A percentile compares a stretch with the other conserved stretches of the same genome.
These are phyloP conservation scores for Pycnomerus fuliginosus DNA, from an alignment of 2,888 invertebrate species.

Conservation along the genomic window DNA sequence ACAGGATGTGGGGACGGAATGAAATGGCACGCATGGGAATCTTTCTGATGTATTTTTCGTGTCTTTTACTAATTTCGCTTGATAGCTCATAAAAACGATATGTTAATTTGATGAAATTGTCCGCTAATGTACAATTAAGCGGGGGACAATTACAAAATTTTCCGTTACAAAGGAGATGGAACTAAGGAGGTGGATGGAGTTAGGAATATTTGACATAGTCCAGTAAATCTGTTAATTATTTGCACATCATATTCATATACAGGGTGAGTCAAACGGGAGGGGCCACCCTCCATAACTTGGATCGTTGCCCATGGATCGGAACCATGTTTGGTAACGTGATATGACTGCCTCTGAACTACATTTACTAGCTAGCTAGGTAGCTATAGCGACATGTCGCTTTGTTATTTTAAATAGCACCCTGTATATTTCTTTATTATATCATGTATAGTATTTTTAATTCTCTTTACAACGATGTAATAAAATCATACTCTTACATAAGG, in stretches of 20 bases:
- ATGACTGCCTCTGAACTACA: neutral
- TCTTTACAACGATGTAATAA: no score
- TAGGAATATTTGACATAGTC: slow-evolving; percentile 22
- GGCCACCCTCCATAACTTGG: neutral
- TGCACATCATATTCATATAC: no score
- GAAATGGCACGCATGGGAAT: neutral
- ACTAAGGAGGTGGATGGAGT: slow-evolving; percentile 23
- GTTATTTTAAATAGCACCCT: no score
- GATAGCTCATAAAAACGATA: neutral
- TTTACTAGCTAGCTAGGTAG: no score
- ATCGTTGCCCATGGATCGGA: neutral
- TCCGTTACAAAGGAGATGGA: slow-evolving; percentile 22
- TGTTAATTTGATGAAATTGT: slow-evolving; percentile 1
- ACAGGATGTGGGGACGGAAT: neutral
- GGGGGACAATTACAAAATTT: no score
- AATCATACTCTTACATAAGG: no score
- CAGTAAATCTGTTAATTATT: slow-evolving; percentile 26
- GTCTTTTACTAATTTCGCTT: slow-evolving; percentile 1
- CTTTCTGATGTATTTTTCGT: slow-evolving; percentile 1
- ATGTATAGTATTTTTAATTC: no score
- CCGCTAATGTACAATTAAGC: neutral
- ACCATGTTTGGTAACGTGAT: neutral
- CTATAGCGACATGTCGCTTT: no score
- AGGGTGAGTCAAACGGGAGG: neutral
- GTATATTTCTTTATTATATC: no score